Percentiles rank a stretch among this genome's conserved stretches.
phyloP scores from a whole-genome alignment of 2,888 invertebrate species.

The Epirrita christyi region DNA sequence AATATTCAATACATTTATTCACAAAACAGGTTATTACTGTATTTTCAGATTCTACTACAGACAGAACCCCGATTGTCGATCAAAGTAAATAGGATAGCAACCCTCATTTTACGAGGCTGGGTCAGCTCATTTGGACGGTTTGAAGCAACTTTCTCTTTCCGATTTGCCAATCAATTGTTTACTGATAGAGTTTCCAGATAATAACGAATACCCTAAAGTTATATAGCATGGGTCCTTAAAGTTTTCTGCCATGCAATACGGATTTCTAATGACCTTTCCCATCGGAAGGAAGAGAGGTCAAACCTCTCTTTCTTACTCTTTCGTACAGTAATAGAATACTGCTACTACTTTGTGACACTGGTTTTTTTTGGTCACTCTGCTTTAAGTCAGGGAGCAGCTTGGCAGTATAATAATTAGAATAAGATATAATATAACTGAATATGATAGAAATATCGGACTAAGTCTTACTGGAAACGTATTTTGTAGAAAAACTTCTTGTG shows the following conservation, averaged over 20 bases:
- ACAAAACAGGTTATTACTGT: conserved; percentile 29
- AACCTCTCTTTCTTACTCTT: no score
- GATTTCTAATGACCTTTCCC: no score
- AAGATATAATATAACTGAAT: no score
- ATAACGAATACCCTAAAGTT: conserved; percentile 17
- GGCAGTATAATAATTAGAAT: no score
- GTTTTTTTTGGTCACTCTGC: no score
- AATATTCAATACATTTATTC: background rate
- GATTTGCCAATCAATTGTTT: conserved; percentile 24
- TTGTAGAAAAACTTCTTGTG: no score
- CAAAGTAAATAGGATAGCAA: conserved; percentile 30
- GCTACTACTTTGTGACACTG: no score
- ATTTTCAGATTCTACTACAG: conserved; percentile 29
- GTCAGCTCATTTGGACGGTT: conserved; percentile 28
- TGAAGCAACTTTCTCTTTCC: conserved; percentile 22
- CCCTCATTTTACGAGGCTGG: conserved; percentile 30
- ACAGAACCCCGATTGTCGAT: conserved; percentile 23
- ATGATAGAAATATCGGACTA: no score
- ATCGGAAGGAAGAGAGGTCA: no score
- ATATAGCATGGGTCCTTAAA: background rate
- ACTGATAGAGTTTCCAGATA: conserved; percentile 19
- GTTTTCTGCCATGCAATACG: background rate
- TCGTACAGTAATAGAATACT: no score
- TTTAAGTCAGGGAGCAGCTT: no score
- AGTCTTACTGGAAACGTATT: no score